phyloP scores from a whole-genome alignment of 2,888 invertebrate species.

The Taphrorychus bicolor region DNA sequence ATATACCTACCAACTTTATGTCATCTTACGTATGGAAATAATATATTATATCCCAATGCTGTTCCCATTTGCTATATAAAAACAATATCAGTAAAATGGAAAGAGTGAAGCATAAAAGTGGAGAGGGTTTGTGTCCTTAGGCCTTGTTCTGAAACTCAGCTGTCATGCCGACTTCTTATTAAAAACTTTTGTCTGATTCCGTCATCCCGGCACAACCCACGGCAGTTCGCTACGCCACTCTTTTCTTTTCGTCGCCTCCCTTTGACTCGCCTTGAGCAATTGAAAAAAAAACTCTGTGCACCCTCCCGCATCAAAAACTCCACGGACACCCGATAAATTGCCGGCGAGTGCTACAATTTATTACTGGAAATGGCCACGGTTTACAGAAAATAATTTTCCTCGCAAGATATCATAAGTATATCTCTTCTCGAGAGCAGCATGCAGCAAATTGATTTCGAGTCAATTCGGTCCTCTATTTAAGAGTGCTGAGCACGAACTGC shows the following conservation, averaged over 20 bases:
- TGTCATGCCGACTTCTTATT: neutral
- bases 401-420: conserved; percentile 3
- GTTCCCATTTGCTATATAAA: too few species aligned
- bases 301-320: too few species aligned
- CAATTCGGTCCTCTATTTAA: conserved; percentile 34
- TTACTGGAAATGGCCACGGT: neutral
- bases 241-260: neutral
- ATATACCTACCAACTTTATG: too few species aligned
- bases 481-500: conserved; percentile 35
- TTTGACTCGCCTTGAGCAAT: neutral
- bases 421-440: conserved; percentile 3
- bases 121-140: too few species aligned
- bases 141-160: neutral
- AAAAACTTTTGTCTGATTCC: neutral
- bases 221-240: neutral
- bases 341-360: neutral
- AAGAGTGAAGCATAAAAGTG: too few species aligned
- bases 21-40: too few species aligned
- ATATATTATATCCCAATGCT: too few species aligned
- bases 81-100: too few species aligned
- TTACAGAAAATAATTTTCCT: neutral
- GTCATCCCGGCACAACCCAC: too few species aligned
- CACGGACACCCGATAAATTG: neutral
- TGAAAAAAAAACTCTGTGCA: neutral
- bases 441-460: conserved; percentile 37